Base-by-base conservation (phyloP, 2,888 invertebrate genomes). In the Exocentrus adspersus region DNA sequence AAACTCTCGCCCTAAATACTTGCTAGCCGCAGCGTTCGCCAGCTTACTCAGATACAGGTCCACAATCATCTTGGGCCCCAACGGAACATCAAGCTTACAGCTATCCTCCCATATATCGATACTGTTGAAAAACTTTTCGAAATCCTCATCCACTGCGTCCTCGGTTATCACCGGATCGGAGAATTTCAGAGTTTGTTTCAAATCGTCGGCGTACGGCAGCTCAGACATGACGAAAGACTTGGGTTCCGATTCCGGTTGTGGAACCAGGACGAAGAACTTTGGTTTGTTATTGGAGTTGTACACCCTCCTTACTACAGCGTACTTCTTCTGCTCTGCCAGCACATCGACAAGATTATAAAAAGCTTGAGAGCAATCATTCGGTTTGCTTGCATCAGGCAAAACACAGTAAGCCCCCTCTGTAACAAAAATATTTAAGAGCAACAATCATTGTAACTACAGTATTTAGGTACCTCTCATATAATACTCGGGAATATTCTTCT, bases 251-350 rank as follows among this genome's bases (percentile, higher is more conserved):
- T 71, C 60, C n/a, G 62, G 41, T 10, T 63, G 56, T 16, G 74
- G 74, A 24, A 73, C 69, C 19, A 74, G 56, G 5, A 60, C 72
- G 12, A 67, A 68, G 58, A 64, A 73, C 48, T 65, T 68, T 5
- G 71, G 64, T 37, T 65, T 72, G 24, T 48, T 60, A 43, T 70
- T 69, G 6, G 62, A 62, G 21, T 66, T 61, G 45, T 70, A 69
- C 3, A 73, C 73, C 17, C 69, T 65, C 37, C 68, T 67, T 6
- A 64, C 66, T 21, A 74, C 54, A 6, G 62, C 67, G 56, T 70
- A 74, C 52, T 67, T 66, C 19, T 70, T 65, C 17, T 45, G 20
- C 42, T 66, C 50, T 6, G 63, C 30, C 21, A 72, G 53, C 28
- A 60, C 60, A 9, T 64, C 62, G 1, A 74, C 64, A n/a, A 74